Percentiles rank a stretch among this genome's conserved stretches.
Evolutionary conservation across 2,113 vertebrate species (phyloP).

Genomic region (Rhynchopsitta pachyrhyncha): DNA sequence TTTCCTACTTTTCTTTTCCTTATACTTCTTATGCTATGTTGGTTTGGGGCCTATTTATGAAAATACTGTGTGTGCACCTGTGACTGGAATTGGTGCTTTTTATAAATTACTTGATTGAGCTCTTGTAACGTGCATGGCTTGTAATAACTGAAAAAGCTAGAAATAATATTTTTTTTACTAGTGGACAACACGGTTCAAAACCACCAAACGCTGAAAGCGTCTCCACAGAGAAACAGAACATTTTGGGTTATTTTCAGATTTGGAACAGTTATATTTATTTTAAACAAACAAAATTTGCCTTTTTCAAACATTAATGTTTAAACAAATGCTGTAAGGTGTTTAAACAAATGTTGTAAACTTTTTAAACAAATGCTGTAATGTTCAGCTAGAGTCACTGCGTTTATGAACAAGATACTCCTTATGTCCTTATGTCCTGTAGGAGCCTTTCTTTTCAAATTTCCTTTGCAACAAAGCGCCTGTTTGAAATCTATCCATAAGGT

Average conservation of each 20-base stretch:
- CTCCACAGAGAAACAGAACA: neutral
- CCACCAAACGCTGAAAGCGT: neutral
- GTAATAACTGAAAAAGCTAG: neutral
- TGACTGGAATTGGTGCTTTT: neutral
- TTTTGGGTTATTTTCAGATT: neutral
- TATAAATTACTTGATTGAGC: neutral
- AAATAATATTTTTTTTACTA: neutral
- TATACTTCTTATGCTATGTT: neutral
- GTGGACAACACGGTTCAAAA: accelerated
- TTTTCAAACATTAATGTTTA: neutral
- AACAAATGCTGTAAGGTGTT: neutral
- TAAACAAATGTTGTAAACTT: neutral
- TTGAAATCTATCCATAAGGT: neutral
- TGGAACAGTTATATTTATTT: neutral
- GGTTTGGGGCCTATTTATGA: neutral
- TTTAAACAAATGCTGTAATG: neutral
- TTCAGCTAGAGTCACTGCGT: neutral
- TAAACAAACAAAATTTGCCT: neutral
- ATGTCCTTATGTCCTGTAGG: neutral
- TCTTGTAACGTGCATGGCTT: neutral
- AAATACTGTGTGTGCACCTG: neutral
- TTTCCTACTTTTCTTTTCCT: neutral
- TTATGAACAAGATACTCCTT: neutral
- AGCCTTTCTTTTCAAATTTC: neutral
- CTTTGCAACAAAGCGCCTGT: neutral